These are phyloP conservation scores for Enteromius paludinosus DNA, from an alignment of 2,797 vertebrate species.

Conservation along the genomic window DNA sequence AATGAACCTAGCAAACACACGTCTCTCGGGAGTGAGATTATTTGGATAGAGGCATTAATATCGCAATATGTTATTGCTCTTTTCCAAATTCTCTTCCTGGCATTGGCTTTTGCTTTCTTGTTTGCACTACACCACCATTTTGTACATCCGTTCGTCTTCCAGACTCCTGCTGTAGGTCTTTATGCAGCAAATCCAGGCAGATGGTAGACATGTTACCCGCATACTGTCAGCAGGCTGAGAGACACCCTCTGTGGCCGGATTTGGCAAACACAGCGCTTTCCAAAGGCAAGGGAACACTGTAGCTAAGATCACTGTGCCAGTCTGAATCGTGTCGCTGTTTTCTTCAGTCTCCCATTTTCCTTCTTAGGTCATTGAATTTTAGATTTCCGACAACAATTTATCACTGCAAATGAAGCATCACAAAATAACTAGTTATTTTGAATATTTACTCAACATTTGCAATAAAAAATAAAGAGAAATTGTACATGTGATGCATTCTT, in stretches of 20 bases:
- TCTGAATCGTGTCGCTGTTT: background rate
- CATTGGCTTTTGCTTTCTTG: background rate
- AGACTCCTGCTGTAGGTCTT: slow-evolving; percentile 54
- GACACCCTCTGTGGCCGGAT: slow-evolving; percentile 14
- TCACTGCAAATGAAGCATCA: background rate
- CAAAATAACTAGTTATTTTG: background rate
- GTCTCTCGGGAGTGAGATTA: background rate
- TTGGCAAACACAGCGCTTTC: slow-evolving; percentile 9
- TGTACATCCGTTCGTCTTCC: slow-evolving; percentile 35
- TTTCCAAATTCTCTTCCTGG: slow-evolving; percentile 26
- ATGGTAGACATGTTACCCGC: slow-evolving; percentile 57
- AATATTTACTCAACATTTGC: background rate
- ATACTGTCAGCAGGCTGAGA: slow-evolving; percentile 52
- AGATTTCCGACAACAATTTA: background rate
- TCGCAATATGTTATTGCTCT: slow-evolving; percentile 24
- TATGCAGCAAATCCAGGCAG: slow-evolving; percentile 55
- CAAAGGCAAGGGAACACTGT: background rate
- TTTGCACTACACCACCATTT: slow-evolving; percentile 31
- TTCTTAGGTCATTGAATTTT: background rate
- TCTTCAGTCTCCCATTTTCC: background rate
- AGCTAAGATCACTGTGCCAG: slow-evolving; percentile 5
- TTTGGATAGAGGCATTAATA: background rate
- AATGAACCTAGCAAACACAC: background rate
- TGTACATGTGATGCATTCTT: background rate
- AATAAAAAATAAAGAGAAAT: background rate